Evolutionary conservation across 2,113 vertebrate species (phyloP).

Genomic region (Pedionomus torquatus): DNA sequence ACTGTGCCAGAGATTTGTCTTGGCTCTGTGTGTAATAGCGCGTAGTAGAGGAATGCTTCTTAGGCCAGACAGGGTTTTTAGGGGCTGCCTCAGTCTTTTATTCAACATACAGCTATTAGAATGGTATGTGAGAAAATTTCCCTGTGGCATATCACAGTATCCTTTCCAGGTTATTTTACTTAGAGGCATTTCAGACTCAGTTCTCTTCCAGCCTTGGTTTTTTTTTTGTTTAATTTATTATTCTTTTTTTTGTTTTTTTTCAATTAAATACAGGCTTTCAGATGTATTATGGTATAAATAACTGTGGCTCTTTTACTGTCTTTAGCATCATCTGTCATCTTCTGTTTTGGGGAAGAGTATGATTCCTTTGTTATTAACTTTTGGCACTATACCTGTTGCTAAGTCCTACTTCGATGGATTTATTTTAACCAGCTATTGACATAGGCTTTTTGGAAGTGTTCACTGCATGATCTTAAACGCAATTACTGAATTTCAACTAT

Average conservation of each 20-base stretch:
- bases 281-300: not conserved
- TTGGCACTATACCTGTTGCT: not conserved
- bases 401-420: not conserved
- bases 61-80: not conserved
- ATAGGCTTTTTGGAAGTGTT: not conserved
- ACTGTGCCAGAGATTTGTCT: not conserved
- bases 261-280: not conserved
- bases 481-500: not conserved
- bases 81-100: not conserved
- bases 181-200: not conserved
- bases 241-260: no score
- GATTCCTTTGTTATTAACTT: not conserved
- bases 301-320: not conserved
- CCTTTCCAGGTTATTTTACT: not conserved
- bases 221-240: no score
- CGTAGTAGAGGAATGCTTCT: not conserved
- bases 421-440: not conserved
- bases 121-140: not conserved
- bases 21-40: not conserved
- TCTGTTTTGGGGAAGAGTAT: not conserved
- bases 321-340: not conserved
- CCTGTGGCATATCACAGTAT: not conserved
- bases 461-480: not conserved
- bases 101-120: not conserved
- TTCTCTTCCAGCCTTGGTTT: not conserved